phyloP scores from a whole-genome alignment of 1,140 invertebrate genomes.

The Bombus terrestris region DNA sequence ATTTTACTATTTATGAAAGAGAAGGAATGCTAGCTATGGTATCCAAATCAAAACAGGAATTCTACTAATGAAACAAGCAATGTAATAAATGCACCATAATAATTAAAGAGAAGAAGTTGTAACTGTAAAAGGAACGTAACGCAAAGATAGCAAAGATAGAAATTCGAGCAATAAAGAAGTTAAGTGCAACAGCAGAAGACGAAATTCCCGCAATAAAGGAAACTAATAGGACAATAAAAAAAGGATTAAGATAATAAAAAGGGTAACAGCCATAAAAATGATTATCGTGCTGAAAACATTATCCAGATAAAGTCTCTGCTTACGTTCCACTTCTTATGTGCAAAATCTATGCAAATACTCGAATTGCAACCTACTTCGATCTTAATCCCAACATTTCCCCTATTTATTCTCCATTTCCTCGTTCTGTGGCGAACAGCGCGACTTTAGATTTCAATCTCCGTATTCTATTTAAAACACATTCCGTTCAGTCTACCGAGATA shows the following conservation, averaged over 20 bases:
- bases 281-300: background rate
- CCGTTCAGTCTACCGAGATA: background rate
- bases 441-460: background rate
- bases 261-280: background rate
- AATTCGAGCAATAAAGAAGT: background rate
- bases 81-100: background rate
- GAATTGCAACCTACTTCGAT: background rate
- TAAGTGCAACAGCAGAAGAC: background rate
- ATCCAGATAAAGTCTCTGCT: background rate
- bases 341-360: background rate
- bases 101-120: background rate
- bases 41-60: background rate
- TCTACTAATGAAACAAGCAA: background rate
- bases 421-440: background rate
- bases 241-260: background rate
- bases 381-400: background rate
- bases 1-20: background rate
- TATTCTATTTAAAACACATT: conserved; percentile 5
- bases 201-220: background rate
- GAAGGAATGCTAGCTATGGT: background rate
- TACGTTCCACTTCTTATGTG: background rate
- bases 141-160: background rate
- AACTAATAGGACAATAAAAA: background rate
- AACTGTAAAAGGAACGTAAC: background rate
- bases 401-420: background rate